These are phyloP conservation scores for Papilio polytes DNA, from an alignment of 1,140 invertebrate genomes.

Conservation along the genomic window DNA sequence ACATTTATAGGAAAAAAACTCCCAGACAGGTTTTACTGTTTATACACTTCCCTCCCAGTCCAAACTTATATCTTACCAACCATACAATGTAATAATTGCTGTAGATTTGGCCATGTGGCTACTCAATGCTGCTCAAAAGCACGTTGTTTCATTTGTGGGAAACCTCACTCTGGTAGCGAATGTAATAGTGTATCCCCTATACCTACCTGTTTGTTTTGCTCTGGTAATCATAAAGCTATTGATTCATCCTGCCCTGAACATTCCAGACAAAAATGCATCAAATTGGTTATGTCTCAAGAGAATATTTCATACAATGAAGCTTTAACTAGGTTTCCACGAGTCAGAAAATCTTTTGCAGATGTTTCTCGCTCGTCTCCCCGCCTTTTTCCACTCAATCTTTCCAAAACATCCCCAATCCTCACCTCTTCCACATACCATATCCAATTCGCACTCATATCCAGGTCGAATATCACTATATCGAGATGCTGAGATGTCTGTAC, in stretches of 20 bases:
- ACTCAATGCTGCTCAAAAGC: constrained; percentile 33
- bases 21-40: constrained; percentile 37
- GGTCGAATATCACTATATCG: no score
- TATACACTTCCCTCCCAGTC: constrained; percentile 42
- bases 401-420: no score
- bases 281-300: constrained; percentile 35
- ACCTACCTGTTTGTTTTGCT: constrained; percentile 30
- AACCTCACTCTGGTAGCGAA: constrained; percentile 32
- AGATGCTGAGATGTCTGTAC: no score
- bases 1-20: constrained; percentile 47
- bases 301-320: constrained; percentile 40
- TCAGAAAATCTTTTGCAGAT: constrained; percentile 20
- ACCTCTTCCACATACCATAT: no score
- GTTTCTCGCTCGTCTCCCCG: no score
- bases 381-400: no score
- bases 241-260: constrained; percentile 29
- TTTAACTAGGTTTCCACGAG: constrained; percentile 15
- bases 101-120: constrained; percentile 44
- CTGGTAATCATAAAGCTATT: constrained; percentile 28
- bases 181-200: not conserved
- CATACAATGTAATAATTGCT: constrained; percentile 40
- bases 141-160: constrained; percentile 38
- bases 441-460: no score
- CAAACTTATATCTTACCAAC: constrained; percentile 39
- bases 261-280: constrained; percentile 37